Conservation (phyloP, 2,888 invertebrate genomes). For the Phaonia tiefii region DNA sequence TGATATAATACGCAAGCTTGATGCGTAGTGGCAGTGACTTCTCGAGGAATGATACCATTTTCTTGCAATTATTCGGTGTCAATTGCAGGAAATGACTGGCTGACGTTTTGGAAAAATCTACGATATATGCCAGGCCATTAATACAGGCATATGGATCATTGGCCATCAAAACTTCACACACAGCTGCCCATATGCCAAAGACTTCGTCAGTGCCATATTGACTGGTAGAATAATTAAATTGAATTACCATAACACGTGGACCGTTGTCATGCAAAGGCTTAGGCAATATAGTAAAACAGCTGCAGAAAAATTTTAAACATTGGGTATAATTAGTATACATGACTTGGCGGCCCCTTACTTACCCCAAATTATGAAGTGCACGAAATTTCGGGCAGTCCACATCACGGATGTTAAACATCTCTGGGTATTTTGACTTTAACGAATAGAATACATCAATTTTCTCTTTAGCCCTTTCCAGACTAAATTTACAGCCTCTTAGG, state of each 20-base stretch:
- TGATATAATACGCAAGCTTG: constrained; percentile 83
- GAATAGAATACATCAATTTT: constrained; percentile 83
- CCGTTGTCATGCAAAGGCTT: constrained; percentile 79
- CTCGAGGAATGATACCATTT: constrained; percentile 82
- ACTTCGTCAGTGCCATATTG: constrained; percentile 81
- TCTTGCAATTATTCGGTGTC: constrained; percentile 83
- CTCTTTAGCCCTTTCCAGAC: constrained; percentile 81
- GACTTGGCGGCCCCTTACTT: not conserved
- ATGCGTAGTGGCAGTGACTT: constrained; percentile 84
- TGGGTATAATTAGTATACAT: too few species aligned
- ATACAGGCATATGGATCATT: constrained; percentile 84
- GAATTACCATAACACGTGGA: constrained; percentile 81
- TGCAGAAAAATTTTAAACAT: not conserved
- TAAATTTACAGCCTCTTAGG: constrained; percentile 81
- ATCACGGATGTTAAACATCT: constrained; percentile 22
- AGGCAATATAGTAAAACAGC: constrained; percentile 69
- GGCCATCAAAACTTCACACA: constrained; percentile 82
- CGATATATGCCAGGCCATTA: constrained; percentile 81
- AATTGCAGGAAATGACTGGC: constrained; percentile 82
- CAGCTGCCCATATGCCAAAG: constrained; percentile 82
- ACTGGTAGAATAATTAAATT: constrained; percentile 77
- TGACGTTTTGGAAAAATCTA: constrained; percentile 82
- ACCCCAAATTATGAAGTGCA: constrained; percentile 44
- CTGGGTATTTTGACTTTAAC: constrained; percentile 78
- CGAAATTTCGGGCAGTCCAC: constrained; percentile 28